Conservation (phyloP, 1,140 invertebrate genomes). For the Telenomus remus region DNA sequence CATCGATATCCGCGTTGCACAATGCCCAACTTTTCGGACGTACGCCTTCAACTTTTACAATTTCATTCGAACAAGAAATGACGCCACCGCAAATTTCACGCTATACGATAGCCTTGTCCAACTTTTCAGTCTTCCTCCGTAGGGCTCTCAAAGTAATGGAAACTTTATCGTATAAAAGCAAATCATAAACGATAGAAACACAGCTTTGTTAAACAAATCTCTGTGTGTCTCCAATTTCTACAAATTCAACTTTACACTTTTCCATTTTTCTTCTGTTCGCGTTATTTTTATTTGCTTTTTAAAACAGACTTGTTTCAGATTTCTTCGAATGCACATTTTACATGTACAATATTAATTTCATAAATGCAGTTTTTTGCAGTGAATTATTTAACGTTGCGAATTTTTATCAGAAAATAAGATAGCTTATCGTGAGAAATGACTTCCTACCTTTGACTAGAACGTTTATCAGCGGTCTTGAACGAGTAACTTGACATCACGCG, state of each 20-base stretch:
- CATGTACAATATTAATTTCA: too few relatives aligned
- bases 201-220: not conserved
- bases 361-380: too few relatives aligned
- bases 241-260: too few relatives aligned
- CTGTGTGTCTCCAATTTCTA: too few relatives aligned
- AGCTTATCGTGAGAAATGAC: constrained; percentile 2
- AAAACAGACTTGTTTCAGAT: too few relatives aligned
- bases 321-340: too few relatives aligned
- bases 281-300: too few relatives aligned
- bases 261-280: too few relatives aligned
- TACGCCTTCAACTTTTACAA: constrained; percentile 42
- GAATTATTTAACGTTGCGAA: too few relatives aligned
- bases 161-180: constrained; percentile 29
- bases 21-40: constrained; percentile 34
- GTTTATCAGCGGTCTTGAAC: constrained; percentile 18
- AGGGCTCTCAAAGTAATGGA: constrained; percentile 17
- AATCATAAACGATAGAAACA: constrained; percentile 3
- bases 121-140: constrained; percentile 28
- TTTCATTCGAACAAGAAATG: constrained; percentile 47
- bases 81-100: constrained; percentile 30
- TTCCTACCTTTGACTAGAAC: constrained; percentile 17
- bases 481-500: constrained; percentile 32
- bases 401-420: constrained; percentile 1
- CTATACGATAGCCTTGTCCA: constrained; percentile 25
- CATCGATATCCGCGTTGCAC: constrained; percentile 31